Conservation (phyloP, 2,113 vertebrate species). For the Azemiops feae region DNA sequence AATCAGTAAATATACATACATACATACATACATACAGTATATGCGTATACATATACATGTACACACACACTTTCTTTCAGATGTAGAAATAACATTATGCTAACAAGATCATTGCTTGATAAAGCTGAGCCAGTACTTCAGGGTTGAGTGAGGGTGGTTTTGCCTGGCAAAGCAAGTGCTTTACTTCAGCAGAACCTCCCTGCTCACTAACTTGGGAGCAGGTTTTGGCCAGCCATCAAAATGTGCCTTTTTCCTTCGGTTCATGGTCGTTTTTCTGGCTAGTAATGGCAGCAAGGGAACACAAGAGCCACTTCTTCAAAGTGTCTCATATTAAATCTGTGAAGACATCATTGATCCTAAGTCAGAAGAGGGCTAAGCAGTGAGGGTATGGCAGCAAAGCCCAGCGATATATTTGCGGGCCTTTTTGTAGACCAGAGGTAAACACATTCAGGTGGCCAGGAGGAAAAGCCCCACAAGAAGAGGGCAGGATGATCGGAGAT, state of each 20-base stretch:
- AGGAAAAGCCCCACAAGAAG: not conserved
- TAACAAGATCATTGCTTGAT: not conserved
- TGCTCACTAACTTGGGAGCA: not conserved
- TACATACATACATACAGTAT: too few species aligned
- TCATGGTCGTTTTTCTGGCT: not conserved
- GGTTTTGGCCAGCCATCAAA: not conserved
- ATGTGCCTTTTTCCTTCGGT: not conserved
- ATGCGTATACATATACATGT: not conserved
- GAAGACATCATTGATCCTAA: not conserved
- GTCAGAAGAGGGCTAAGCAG: not conserved
- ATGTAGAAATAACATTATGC: not conserved
- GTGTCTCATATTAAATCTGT: not conserved
- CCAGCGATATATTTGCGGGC: not conserved
- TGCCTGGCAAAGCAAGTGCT: not conserved
- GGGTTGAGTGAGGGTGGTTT: not conserved
- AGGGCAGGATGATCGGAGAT: not conserved
- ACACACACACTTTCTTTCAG: not conserved
- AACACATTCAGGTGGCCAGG: not conserved
- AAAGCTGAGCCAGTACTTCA: not conserved
- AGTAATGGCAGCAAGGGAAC: not conserved
- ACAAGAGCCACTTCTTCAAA: not conserved
- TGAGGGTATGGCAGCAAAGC: not conserved
- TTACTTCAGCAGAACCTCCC: not conserved
- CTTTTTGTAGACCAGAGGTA: not conserved
- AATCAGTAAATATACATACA: not conserved